Evolutionary conservation across 2,113 vertebrate genomes (phyloP).

Genomic region (Sinocyclocheilus anophthalmus): DNA sequence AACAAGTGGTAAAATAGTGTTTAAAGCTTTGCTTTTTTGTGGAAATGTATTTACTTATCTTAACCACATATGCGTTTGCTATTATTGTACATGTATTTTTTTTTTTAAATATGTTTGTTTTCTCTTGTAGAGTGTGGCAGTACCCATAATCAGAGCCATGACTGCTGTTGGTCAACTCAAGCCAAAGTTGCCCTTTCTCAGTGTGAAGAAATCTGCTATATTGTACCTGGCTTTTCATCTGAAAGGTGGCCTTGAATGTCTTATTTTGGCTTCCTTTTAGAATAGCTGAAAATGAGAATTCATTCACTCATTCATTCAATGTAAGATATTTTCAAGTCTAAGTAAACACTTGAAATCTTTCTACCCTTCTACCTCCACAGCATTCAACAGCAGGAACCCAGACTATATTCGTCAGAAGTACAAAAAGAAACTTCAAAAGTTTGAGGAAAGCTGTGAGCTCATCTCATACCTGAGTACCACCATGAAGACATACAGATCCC

Average conservation of each 20-base stretch:
- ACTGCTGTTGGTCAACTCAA: slow-evolving; percentile 87
- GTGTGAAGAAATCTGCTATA: slow-evolving; percentile 81
- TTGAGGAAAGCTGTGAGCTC: slow-evolving; percentile 85
- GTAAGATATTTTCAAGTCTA: not conserved
- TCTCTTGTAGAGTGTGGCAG: slow-evolving; percentile 80
- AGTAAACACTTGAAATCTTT: not conserved
- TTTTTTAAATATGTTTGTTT: no score
- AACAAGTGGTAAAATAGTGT: not conserved
- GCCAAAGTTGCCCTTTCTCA: slow-evolving; percentile 92
- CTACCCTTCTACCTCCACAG: slow-evolving; percentile 65
- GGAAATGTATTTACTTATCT: not conserved
- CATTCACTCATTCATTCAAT: not conserved
- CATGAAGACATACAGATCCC: slow-evolving; percentile 79
- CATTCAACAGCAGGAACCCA: slow-evolving; percentile 81
- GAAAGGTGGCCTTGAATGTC: slow-evolving; percentile 80
- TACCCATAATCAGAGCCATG: slow-evolving; percentile 89
- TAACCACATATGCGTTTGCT: not conserved
- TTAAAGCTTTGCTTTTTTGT: not conserved
- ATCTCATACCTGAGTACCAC: slow-evolving; percentile 81
- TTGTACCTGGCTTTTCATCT: slow-evolving; percentile 87
- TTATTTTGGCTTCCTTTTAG: not conserved
- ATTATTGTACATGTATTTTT: not conserved
- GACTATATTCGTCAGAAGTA: slow-evolving; percentile 76
- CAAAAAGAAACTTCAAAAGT: slow-evolving; percentile 81
- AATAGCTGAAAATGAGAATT: not conserved